Evolutionary conservation across 1,140 invertebrate species (phyloP).

Genomic region (Drosophila tsacasi): DNA sequence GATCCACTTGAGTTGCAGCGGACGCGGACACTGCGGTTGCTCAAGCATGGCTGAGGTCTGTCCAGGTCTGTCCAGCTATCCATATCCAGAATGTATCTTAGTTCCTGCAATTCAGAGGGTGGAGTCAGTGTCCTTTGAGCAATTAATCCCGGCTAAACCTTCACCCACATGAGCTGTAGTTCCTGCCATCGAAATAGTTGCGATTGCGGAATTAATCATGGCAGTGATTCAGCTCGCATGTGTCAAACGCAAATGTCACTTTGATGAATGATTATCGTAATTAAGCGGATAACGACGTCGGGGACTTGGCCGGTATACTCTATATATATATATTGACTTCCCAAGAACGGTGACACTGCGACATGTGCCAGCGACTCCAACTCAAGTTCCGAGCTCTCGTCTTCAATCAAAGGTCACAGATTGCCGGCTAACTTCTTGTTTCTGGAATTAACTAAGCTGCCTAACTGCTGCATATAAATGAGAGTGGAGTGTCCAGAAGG

Average conservation of each 20-base stretch:
- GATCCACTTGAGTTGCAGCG: conserved; percentile 70
- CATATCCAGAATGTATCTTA: neutral
- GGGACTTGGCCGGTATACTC: conserved; percentile 37
- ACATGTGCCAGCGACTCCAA: conserved; percentile 44
- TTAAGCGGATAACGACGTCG: conserved; percentile 72
- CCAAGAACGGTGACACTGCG: conserved; percentile 58
- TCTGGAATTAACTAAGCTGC: no score
- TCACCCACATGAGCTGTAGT: conserved; percentile 17
- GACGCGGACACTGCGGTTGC: conserved; percentile 36
- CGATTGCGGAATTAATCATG: conserved; percentile 65
- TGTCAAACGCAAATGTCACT: conserved; percentile 82
- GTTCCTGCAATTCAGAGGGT: no score
- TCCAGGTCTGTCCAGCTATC: no score
- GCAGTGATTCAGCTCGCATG: conserved; percentile 69
- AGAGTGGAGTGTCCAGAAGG: neutral
- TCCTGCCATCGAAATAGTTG: conserved; percentile 5
- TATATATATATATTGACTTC: conserved; percentile 13
- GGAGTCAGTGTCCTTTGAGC: neutral
- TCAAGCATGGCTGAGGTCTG: conserved; percentile 38
- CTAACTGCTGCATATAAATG: conserved; percentile 14
- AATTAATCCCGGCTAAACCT: conserved; percentile 4
- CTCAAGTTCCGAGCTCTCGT: conserved; percentile 10
- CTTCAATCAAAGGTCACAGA: conserved; percentile 60
- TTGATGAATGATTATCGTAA: conserved; percentile 82
- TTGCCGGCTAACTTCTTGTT: conserved; percentile 1